Evolutionary conservation across 2,113 vertebrate genomes (phyloP).

Genomic region (Leptocoma aspasia): DNA sequence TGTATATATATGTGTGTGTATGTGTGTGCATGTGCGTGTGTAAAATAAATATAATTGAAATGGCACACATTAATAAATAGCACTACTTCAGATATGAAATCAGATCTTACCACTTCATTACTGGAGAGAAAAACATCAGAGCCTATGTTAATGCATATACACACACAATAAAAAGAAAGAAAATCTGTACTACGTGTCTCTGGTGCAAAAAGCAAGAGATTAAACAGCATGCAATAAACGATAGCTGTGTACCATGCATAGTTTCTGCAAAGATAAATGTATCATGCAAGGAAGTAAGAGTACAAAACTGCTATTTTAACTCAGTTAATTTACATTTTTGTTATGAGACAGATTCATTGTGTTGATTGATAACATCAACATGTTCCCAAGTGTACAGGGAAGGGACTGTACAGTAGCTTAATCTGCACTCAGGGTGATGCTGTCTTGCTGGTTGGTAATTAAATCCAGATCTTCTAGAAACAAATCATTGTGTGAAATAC

Average conservation of each 20-base stretch:
- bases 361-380: neutral
- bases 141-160: neutral
- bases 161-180: neutral
- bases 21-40: no score
- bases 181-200: neutral
- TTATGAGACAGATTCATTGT: neutral
- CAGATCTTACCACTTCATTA: neutral
- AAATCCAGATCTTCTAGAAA: neutral
- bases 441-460: neutral
- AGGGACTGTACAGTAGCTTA: neutral
- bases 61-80: neutral
- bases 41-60: neutral
- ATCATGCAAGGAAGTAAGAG: neutral
- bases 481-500: neutral
- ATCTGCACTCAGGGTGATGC: neutral
- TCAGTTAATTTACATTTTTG: neutral
- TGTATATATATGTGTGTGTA: rapidly evolving
- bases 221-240: neutral
- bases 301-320: neutral
- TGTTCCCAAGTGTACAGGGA: neutral
- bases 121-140: neutral
- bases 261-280: neutral
- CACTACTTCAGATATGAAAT: neutral
- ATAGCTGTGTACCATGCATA: neutral
- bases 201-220: neutral